A percentile compares a stretch with the other conserved stretches of the same genome.
phyloP scores from a whole-genome alignment of 2,888 invertebrate genomes.

The Andrena bicolor region DNA sequence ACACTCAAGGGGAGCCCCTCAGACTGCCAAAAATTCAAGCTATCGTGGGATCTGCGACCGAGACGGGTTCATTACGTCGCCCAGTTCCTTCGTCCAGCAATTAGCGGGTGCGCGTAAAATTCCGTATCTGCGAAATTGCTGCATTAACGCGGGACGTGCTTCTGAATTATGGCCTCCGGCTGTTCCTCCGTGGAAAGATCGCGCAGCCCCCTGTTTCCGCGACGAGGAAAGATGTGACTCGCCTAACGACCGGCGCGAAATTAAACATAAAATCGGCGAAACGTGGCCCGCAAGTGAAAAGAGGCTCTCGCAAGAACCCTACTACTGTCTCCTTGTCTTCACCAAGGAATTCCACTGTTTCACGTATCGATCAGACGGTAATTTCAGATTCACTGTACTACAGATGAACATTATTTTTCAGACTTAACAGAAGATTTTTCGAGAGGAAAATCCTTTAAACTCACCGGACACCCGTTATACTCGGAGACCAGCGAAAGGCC shows the following conservation, averaged over 20 bases:
- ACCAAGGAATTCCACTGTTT: conserved; percentile 13
- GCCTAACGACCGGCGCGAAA: conserved; percentile 59
- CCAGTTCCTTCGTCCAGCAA: conserved; percentile 49
- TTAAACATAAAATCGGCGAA: conserved; percentile 67
- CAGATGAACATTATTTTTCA: no score
- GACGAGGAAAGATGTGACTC: conserved; percentile 56
- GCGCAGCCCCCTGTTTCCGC: conserved; percentile 28
- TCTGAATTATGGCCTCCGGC: conserved; percentile 61
- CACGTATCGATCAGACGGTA: conserved; percentile 14
- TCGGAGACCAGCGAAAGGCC: conserved; percentile 4
- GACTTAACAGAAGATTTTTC: not conserved
- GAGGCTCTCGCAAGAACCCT: conserved; percentile 1
- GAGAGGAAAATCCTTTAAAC: not conserved
- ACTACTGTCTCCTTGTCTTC: conserved; percentile 20
- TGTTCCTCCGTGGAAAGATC: conserved; percentile 36
- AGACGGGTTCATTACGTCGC: conserved; percentile 26
- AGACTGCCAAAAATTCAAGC: not conserved
- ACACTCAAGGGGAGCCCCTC: no score
- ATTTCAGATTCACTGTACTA: no score
- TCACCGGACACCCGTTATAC: conserved; percentile 19
- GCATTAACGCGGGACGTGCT: conserved; percentile 70
- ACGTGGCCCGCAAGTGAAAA: conserved; percentile 55
- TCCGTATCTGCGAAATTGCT: conserved; percentile 71
- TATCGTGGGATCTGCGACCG: not conserved
- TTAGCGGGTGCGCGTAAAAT: conserved; percentile 67